Base-by-base conservation (phyloP, 2,113 vertebrate genomes). In the Microcebus ravelobensis region DNA sequence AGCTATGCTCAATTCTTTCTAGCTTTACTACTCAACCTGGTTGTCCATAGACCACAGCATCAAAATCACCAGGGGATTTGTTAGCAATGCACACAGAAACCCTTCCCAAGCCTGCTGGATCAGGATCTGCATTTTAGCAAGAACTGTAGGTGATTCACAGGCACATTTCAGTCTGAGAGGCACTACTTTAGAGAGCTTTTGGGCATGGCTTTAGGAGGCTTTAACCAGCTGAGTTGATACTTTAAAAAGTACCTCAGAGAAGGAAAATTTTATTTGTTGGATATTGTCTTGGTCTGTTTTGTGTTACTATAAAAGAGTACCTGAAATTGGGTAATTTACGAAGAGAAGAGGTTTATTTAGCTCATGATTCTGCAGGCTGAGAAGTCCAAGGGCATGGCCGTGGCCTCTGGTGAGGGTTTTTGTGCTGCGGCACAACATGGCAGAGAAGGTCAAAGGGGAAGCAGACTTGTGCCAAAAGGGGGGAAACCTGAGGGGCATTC, bases 221-320 rank as follows among this genome's bases (percentile, higher is more conserved):
- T n/a, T 48, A 65, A 71, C 3, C 31, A 87, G 23, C 55, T 92
- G 36, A 94, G 11, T 34, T 94, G n/a, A 88, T 88, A 50, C 87
- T 91, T 90, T 63, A 31, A 73, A 90, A 95, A 74, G 2, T 63
- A 91, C 4, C 7, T 6, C 5, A 74, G 21, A 71, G 9, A 74
- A 82, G 57, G 17, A 83, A 97, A 82, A 18, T 87, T 83, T 86
- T 14, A n/a, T 96, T 76, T 70, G 29, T 45, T 48, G 25, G 27
- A 76, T 45, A 31, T 48, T 31, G 42, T 48, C 73, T 48, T 76
- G 4, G 8, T 48, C 73, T 76, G 27, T 31, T 76, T 76, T 76
- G 73, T 48, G 42, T 76, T 76, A 42, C 73, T 76, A 45, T 29
- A 29, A 76, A 76, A 31, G 42, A 76, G 29, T 48, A 48, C 42